Percentiles rank a stretch among this genome's conserved stretches.
Conservation (phyloP, 2,797 vertebrate species). For the Coranthus polyacanthus region DNA sequence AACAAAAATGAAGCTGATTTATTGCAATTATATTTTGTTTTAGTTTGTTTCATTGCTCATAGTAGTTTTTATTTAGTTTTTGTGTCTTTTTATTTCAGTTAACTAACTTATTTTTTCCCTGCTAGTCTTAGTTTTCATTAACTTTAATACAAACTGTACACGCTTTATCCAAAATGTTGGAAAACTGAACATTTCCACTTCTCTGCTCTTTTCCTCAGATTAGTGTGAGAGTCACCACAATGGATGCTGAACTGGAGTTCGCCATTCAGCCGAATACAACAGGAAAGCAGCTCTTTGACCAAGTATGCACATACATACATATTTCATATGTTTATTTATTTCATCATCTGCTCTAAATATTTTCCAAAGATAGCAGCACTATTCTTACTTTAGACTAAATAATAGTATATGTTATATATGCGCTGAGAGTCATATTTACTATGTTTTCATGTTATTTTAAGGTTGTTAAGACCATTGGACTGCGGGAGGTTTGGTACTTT, state of each 20-base stretch:
- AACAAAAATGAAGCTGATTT: too few species aligned
- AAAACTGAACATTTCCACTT: background rate
- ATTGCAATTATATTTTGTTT: too few species aligned
- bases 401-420: background rate
- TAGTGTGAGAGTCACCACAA: constrained; percentile 96
- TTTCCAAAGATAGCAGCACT: background rate
- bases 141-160: background rate
- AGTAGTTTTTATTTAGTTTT: too few species aligned
- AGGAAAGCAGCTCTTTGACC: constrained; percentile 98
- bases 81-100: too few species aligned
- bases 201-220: constrained; percentile 83
- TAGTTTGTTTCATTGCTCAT: too few species aligned
- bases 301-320: constrained; percentile 84
- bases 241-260: constrained; percentile 99
- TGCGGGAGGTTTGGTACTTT: constrained; percentile 98
- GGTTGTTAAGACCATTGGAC: constrained; percentile 98
- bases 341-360: background rate
- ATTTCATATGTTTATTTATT: background rate
- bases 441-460: constrained; percentile 55
- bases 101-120: too few species aligned
- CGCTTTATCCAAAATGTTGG: background rate
- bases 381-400: background rate
- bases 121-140: too few species aligned
- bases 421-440: background rate
- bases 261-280: constrained; percentile 99